Percentiles rank a stretch among this genome's conserved stretches.
phyloP scores from a whole-genome alignment of 1,140 invertebrate genomes.

The Drosophila arizonae region DNA sequence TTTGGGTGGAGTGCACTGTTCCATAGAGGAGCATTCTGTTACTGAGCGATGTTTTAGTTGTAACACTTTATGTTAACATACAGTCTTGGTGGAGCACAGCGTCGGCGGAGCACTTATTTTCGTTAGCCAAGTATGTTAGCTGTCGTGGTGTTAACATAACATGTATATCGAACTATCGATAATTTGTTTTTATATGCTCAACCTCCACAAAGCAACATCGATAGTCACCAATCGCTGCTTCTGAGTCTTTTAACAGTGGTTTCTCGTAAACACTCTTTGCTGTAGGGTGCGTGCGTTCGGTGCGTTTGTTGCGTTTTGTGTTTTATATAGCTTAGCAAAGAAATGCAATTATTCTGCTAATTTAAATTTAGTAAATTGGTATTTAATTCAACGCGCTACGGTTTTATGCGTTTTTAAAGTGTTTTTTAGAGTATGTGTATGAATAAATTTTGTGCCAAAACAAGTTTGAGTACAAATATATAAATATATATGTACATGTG shows the following conservation, averaged over 20 bases:
- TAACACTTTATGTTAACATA: not conserved
- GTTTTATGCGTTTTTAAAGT: slow-evolving; percentile 8
- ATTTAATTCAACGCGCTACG: slow-evolving; percentile 3
- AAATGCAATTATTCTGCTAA: slow-evolving; percentile 14
- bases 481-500: not conserved
- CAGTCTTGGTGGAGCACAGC: not conserved
- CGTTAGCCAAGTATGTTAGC: too few species aligned
- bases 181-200: not conserved
- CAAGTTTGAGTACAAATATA: slow-evolving; percentile 6
- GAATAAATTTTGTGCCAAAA: slow-evolving; percentile 24
- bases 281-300: not conserved
- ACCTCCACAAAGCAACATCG: too few species aligned
- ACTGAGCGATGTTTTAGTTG: not conserved
- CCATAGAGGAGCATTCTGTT: not conserved
- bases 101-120: not conserved
- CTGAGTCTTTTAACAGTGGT: slow-evolving; percentile 2
- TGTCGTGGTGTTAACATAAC: not conserved
- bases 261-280: slow-evolving; percentile 3
- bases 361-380: slow-evolving; percentile 4
- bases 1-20: not conserved
- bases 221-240: too few species aligned
- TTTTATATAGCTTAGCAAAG: not conserved
- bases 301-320: not conserved
- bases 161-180: not conserved
- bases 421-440: not conserved